Evolutionary conservation across 2,888 invertebrate species (phyloP).

Genomic region (Campoplex nolae): DNA sequence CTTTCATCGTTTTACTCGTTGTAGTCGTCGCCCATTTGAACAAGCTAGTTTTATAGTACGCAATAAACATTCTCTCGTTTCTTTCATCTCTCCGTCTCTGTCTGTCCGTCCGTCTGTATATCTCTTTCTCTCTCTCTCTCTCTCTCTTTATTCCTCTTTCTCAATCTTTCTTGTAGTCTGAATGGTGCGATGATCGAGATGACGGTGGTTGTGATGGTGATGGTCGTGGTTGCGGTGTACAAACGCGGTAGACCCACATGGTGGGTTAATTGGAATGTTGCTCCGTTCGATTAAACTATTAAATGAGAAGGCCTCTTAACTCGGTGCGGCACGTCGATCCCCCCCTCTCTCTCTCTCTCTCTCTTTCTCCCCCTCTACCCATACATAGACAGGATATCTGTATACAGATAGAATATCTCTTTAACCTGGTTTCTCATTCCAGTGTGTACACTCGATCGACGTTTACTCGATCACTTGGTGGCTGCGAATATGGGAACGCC

Average conservation of each 20-base stretch:
- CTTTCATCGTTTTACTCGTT: slow-evolving; percentile 31
- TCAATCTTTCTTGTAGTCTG: not conserved
- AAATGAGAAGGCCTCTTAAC: slow-evolving; percentile 71
- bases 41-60: slow-evolving; percentile 75
- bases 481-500: slow-evolving; percentile 55
- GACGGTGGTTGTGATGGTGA: slow-evolving; percentile 41
- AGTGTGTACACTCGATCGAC: slow-evolving; percentile 30
- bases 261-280: slow-evolving; percentile 80
- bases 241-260: slow-evolving; percentile 61
- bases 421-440: slow-evolving; percentile 51
- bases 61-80: slow-evolving; percentile 70
- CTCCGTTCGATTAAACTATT: slow-evolving; percentile 80
- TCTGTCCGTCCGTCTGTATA: not conserved
- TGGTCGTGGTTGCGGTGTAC: slow-evolving; percentile 47
- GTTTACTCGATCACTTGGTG: slow-evolving; percentile 48
- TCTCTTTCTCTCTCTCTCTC: slow-evolving; percentile 37
- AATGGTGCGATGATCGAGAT: slow-evolving; percentile 58
- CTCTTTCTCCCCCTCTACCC: not conserved
- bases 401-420: not conserved
- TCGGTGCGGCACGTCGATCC: slow-evolving; percentile 57
- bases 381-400: too few species aligned
- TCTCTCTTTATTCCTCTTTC: not conserved
- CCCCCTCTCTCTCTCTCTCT: slow-evolving; percentile 33
- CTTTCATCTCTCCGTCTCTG: slow-evolving; percentile 8
- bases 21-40: slow-evolving; percentile 70